Conservation (phyloP, 2,113 vertebrate genomes). For the Zootoca vivipara region DNA sequence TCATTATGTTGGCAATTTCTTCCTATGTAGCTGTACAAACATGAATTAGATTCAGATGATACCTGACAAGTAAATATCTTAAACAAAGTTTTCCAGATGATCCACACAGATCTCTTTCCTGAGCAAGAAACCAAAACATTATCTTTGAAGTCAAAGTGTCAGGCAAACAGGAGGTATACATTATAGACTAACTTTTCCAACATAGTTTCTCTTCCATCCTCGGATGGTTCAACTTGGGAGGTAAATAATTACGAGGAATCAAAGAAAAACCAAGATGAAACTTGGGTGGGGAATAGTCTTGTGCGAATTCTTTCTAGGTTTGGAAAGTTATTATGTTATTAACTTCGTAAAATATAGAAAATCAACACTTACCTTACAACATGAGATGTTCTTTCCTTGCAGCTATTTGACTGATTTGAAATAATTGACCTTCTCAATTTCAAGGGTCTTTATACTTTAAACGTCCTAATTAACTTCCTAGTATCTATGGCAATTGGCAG, state of each 20-base stretch:
- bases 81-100: background rate
- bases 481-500: background rate
- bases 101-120: background rate
- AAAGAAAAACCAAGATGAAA: background rate
- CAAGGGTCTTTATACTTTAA: background rate
- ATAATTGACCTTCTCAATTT: background rate
- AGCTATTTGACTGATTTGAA: background rate
- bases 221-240: background rate
- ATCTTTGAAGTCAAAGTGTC: background rate
- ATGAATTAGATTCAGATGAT: background rate
- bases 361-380: background rate
- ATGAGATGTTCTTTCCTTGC: background rate
- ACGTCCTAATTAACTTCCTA: background rate
- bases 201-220: background rate
- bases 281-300: background rate
- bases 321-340: background rate
- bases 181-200: background rate
- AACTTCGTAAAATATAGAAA: background rate
- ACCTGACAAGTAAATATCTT: background rate
- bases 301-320: background rate
- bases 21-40: slow-evolving; percentile 29
- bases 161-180: background rate
- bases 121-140: background rate
- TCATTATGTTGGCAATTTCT: slow-evolving; percentile 43
- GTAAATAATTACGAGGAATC: background rate